Evolutionary conservation across 2,888 invertebrate genomes (phyloP).

Genomic region (Cremastinae sp.): DNA sequence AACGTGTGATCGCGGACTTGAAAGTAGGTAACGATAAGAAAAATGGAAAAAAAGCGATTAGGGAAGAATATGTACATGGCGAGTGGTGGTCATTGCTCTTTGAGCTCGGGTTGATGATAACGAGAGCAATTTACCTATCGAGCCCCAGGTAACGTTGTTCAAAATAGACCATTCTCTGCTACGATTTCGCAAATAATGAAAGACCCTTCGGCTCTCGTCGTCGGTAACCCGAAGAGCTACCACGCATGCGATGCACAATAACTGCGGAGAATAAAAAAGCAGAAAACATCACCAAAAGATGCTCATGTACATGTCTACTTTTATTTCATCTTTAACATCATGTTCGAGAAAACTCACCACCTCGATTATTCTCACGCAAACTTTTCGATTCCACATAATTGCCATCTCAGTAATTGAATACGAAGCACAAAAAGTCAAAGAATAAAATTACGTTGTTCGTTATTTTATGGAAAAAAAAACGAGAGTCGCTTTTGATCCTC

Average conservation of each 20-base stretch:
- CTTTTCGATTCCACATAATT: slow-evolving; percentile 79
- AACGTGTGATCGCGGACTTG: too few species aligned
- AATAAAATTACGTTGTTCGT: not conserved
- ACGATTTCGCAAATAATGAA: slow-evolving; percentile 86
- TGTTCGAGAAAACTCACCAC: too few species aligned
- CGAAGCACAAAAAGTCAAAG: too few species aligned
- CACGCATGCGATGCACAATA: slow-evolving; percentile 85
- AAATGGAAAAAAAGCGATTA: not conserved
- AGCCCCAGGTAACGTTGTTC: slow-evolving; percentile 88
- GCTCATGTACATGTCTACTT: too few species aligned
- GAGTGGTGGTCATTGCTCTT: slow-evolving; percentile 37
- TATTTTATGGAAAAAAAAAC: not conserved
- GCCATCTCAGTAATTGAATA: slow-evolving; percentile 41
- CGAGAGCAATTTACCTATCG: slow-evolving; percentile 81
- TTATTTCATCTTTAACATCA: too few species aligned
- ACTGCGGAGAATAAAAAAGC: slow-evolving; percentile 79
- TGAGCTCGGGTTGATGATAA: not conserved
- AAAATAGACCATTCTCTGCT: slow-evolving; percentile 89
- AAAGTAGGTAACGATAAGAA: not conserved
- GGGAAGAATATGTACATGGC: not conserved
- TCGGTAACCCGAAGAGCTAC: slow-evolving; percentile 87
- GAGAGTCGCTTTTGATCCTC: too few species aligned
- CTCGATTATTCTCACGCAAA: slow-evolving; percentile 76
- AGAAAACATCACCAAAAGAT: slow-evolving; percentile 3
- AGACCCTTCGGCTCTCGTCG: slow-evolving; percentile 86